phyloP scores from a whole-genome alignment of 2,797 vertebrate species.

The Amblyraja radiata region DNA sequence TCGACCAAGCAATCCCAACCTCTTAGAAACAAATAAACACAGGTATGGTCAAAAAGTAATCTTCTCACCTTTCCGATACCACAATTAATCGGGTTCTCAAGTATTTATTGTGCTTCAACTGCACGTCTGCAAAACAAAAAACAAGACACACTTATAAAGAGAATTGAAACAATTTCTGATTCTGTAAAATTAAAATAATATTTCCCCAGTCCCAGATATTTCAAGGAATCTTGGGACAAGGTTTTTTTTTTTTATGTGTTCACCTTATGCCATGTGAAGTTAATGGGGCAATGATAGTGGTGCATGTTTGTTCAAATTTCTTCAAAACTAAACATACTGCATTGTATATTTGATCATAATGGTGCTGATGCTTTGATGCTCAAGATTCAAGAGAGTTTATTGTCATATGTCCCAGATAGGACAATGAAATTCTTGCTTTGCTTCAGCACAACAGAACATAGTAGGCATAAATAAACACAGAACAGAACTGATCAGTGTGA shows the following conservation, averaged over 20 bases:
- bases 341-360: neutral
- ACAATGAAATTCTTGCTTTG: too few relatives aligned
- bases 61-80: constrained; percentile 42
- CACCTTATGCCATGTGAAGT: neutral
- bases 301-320: neutral
- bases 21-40: neutral
- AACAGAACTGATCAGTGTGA: too few relatives aligned
- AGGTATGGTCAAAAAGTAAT: neutral
- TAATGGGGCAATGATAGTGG: neutral
- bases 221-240: neutral
- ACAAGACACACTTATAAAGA: neutral
- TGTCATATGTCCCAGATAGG: too few relatives aligned
- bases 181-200: neutral
- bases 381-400: too few relatives aligned
- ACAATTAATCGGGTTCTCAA: constrained; percentile 42
- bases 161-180: neutral
- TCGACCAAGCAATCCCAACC: neutral
- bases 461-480: too few relatives aligned
- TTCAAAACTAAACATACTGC: neutral
- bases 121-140: neutral
- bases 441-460: too few relatives aligned
- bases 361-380: neutral
- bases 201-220: neutral
- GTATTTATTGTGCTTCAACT: constrained; percentile 39
- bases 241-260: neutral